Percentiles rank a stretch among this genome's conserved stretches.
Evolutionary conservation across 2,113 vertebrate genomes (phyloP).

Genomic region (Mormyrus lacerda): DNA sequence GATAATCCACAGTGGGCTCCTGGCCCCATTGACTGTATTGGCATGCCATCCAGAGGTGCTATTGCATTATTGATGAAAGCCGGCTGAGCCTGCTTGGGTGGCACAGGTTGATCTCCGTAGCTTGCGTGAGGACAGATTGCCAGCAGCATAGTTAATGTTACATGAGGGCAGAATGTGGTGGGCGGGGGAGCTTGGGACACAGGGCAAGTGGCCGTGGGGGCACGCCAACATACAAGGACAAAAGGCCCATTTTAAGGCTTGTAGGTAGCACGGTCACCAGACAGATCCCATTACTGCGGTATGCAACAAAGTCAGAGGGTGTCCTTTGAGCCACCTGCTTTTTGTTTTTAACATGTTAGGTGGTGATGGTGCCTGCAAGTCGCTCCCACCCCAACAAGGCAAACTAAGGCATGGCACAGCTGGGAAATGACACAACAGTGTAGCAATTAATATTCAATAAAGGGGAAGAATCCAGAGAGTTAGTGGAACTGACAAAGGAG

Average conservation of each 20-base stretch:
- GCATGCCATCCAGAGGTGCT: background rate
- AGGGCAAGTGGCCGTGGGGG: background rate
- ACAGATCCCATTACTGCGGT: slow-evolving; percentile 19
- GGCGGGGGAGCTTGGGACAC: background rate
- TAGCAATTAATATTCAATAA: background rate
- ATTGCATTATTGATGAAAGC: background rate
- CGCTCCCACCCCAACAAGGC: background rate
- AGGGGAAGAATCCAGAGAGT: background rate
- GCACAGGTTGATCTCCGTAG: background rate
- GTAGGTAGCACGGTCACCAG: slow-evolving; percentile 2
- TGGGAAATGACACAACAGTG: background rate
- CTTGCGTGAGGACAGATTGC: background rate
- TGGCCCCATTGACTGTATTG: background rate
- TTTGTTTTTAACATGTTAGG: background rate
- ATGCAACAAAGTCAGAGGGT: background rate
- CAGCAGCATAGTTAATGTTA: background rate
- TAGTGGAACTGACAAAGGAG: background rate
- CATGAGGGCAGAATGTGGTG: background rate
- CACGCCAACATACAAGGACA: background rate
- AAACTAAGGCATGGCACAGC: background rate
- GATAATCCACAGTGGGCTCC: background rate
- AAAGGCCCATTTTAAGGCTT: background rate
- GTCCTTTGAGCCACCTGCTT: background rate
- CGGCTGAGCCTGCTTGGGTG: background rate
- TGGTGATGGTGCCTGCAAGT: background rate